These are phyloP conservation scores for Emmelina monodactyla DNA, from an alignment of 2,888 invertebrate genomes.

Conservation along the genomic window DNA sequence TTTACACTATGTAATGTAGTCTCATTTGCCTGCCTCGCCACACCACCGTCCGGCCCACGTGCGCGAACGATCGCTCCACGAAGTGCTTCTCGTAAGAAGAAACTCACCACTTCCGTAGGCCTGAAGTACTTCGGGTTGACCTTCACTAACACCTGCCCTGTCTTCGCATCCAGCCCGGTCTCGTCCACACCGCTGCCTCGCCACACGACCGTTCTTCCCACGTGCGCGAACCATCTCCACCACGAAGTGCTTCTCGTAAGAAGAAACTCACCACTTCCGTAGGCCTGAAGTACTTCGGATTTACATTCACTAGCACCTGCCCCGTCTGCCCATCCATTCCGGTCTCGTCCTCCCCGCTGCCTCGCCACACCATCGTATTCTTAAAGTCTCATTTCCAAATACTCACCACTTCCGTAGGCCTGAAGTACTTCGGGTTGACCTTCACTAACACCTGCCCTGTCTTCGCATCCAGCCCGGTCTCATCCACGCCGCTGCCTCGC, in stretches of 20 bases:
- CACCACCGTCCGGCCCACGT: slow-evolving; percentile 71
- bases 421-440: slow-evolving; percentile 93
- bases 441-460: slow-evolving; percentile 81
- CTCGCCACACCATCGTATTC: slow-evolving; percentile 79
- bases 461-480: slow-evolving; percentile 74
- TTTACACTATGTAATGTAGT: too few species aligned
- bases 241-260: too few species aligned
- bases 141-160: slow-evolving; percentile 79
- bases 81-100: too few species aligned
- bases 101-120: slow-evolving; percentile 96
- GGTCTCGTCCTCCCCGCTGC: slow-evolving; percentile 81
- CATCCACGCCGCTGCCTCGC: slow-evolving; percentile 85
- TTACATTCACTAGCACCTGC: slow-evolving; percentile 83
- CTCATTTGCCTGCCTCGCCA: too few species aligned
- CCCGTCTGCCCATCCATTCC: slow-evolving; percentile 73
- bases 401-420: slow-evolving; percentile 97
- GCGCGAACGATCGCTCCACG: slow-evolving; percentile 88
- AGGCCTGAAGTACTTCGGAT: slow-evolving; percentile 94
- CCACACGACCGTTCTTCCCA: slow-evolving; percentile 79
- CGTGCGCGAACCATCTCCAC: slow-evolving; percentile 87
- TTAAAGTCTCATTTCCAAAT: slow-evolving; percentile 85
- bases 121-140: slow-evolving; percentile 95
- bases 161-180: slow-evolving; percentile 72
- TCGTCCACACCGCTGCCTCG: slow-evolving; percentile 85
- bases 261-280: slow-evolving; percentile 97